Conservation (phyloP, 2,888 invertebrate genomes). For the Eubasilissa splendida region DNA sequence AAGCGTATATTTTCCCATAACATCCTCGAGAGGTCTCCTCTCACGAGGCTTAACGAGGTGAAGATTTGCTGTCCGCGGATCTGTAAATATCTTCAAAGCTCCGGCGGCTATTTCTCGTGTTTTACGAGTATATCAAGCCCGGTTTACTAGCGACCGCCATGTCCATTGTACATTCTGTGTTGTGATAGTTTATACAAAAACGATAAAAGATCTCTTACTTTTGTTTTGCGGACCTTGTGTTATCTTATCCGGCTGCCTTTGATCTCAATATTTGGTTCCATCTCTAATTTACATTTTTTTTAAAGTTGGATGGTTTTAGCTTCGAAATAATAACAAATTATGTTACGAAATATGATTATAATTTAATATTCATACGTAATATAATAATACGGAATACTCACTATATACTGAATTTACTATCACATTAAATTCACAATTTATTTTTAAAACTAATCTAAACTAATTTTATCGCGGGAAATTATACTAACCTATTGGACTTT, state of each 20-base stretch:
- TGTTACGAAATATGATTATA: too few relatives aligned
- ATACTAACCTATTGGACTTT: too few relatives aligned
- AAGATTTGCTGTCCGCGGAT: slow-evolving; percentile 37
- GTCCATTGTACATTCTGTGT: slow-evolving; percentile 8
- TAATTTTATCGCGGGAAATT: too few relatives aligned
- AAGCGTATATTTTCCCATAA: not conserved
- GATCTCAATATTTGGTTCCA: not conserved
- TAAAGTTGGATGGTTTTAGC: too few relatives aligned
- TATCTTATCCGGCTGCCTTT: not conserved
- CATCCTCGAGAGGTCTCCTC: slow-evolving; percentile 11
- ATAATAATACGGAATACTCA: too few relatives aligned
- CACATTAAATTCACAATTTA: too few relatives aligned
- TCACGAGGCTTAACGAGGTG: slow-evolving; percentile 29
- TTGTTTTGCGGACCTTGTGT: slow-evolving; percentile 4
- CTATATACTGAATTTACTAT: too few relatives aligned
- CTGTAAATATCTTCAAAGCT: slow-evolving; percentile 44
- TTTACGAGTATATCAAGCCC: slow-evolving; percentile 38
- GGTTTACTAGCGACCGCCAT: slow-evolving; percentile 26
- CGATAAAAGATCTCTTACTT: slow-evolving; percentile 21
- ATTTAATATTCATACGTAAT: too few relatives aligned
- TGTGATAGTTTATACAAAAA: slow-evolving; percentile 10
- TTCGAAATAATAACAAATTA: too few relatives aligned
- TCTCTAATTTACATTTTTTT: not conserved
- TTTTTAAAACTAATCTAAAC: too few relatives aligned
- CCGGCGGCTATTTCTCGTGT: slow-evolving; percentile 15